Conservation (phyloP, 2,888 invertebrate species). For the Arrhopalites spinosus region DNA sequence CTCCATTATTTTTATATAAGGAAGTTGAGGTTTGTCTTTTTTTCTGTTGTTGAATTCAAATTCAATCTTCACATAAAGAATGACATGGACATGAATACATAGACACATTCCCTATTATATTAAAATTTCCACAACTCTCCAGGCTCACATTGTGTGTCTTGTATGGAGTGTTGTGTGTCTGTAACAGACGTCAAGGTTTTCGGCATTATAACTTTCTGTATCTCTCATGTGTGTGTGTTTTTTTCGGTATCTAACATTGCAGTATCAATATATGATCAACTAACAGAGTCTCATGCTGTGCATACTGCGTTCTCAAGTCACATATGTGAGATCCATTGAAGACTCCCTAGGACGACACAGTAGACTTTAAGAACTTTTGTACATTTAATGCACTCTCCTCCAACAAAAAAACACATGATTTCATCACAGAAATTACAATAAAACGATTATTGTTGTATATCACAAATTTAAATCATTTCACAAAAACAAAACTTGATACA, state of each 20-base stretch:
- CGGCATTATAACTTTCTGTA: not conserved
- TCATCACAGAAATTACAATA: conserved; percentile 4
- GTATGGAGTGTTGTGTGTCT: not conserved
- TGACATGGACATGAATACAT: not conserved
- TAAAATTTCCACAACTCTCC: not conserved
- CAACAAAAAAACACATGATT: conserved; percentile 10
- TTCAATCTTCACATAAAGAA: not conserved
- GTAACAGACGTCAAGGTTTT: not conserved
- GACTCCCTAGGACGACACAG: conserved; percentile 35
- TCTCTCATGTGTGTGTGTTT: not conserved
- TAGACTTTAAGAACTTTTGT: too few relatives aligned
- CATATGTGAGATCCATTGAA: conserved; percentile 26
- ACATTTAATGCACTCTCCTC: too few relatives aligned
- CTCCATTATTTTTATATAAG: too few relatives aligned
- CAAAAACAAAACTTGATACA: not conserved
- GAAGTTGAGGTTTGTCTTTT: too few relatives aligned
- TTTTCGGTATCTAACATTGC: conserved; percentile 11
- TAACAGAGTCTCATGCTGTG: conserved; percentile 23
- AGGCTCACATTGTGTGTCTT: not conserved
- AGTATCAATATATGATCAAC: conserved; percentile 33
- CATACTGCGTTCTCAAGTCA: conserved; percentile 19
- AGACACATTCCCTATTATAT: not conserved
- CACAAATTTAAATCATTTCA: not conserved
- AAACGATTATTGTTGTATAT: not conserved
- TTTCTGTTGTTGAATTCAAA: too few relatives aligned